Evolutionary conservation across 1,140 invertebrate genomes (phyloP).

Genomic region (Macrobrachium nipponense): DNA sequence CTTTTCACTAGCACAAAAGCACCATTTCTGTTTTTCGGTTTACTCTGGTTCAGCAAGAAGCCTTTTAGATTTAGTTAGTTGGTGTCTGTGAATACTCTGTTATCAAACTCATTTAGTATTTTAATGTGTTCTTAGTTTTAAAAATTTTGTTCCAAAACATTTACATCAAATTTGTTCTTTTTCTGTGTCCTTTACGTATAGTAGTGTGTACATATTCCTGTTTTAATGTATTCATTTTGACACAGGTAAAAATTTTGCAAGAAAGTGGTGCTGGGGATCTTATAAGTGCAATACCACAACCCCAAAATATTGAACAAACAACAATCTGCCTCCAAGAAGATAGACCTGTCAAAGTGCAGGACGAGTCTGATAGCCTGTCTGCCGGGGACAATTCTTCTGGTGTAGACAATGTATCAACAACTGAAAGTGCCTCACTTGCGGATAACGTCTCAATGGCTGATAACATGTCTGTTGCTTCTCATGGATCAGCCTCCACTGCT

Average conservation of each 20-base stretch:
- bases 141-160: too few species aligned
- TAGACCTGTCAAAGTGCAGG: not conserved
- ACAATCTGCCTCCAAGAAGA: not conserved
- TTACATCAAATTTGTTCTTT: too few species aligned
- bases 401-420: conserved; percentile 42
- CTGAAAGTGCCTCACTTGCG: conserved; percentile 32
- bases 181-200: too few species aligned
- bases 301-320: conserved; percentile 12
- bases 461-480: conserved; percentile 51
- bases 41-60: too few species aligned
- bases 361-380: conserved; percentile 28
- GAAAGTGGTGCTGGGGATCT: conserved; percentile 30
- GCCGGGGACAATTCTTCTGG: conserved; percentile 45
- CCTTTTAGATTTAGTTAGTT: too few species aligned
- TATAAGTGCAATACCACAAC: conserved; percentile 1
- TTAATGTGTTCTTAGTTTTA: too few species aligned
- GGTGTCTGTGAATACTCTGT: too few species aligned
- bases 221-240: not conserved
- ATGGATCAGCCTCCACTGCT: conserved; percentile 51
- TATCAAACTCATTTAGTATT: too few species aligned
- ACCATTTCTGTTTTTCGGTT: too few species aligned
- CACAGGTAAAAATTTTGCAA: conserved; percentile 50
- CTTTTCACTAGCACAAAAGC: too few species aligned
- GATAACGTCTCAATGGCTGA: conserved; percentile 50
- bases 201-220: too few species aligned